These are phyloP conservation scores for Candoia aspera DNA, from an alignment of 2,113 vertebrate genomes.

Conservation along the genomic window DNA sequence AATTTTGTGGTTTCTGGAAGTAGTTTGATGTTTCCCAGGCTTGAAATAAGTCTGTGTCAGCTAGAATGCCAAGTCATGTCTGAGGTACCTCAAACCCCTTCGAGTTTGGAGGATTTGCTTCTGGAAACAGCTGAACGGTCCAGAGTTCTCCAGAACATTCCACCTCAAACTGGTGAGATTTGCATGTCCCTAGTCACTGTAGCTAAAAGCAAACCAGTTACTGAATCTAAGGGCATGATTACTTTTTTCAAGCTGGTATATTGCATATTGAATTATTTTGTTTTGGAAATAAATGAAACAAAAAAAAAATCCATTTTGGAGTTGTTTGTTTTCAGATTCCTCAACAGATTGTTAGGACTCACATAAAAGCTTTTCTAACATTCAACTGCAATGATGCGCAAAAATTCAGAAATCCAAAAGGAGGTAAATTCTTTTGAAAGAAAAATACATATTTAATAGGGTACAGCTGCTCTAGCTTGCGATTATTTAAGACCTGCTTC, in stretches of 20 bases:
- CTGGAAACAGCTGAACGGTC: background rate
- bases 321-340: background rate
- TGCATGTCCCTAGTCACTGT: background rate
- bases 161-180: background rate
- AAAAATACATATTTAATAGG: background rate
- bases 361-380: background rate
- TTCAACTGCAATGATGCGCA: background rate
- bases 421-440: background rate
- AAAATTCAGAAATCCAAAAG: background rate
- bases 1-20: background rate
- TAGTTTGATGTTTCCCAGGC: background rate
- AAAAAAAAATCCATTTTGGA: background rate
- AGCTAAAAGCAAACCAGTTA: background rate
- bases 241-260: background rate
- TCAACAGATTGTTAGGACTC: background rate
- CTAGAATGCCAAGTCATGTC: background rate
- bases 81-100: background rate
- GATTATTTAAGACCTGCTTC: background rate
- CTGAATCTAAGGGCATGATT: background rate
- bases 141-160: background rate
- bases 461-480: background rate
- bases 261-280: background rate
- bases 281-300: background rate
- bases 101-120: background rate
- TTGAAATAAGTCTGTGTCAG: background rate